These are phyloP conservation scores for Oscheius sp. DNA, from an alignment of 2,888 invertebrate species.

Conservation along the genomic window DNA sequence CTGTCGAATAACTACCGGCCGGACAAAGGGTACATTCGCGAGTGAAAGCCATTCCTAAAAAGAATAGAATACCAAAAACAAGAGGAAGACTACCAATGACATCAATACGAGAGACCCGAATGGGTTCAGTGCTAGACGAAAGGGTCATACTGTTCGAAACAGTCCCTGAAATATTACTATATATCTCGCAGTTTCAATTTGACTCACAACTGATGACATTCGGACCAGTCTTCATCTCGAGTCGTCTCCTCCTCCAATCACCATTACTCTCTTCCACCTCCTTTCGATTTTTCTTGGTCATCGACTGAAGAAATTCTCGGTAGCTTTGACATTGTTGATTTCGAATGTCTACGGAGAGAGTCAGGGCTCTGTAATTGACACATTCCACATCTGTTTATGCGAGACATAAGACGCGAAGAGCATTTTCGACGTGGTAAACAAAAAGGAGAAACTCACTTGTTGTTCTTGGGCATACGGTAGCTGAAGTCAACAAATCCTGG, in stretches of 20 bases:
- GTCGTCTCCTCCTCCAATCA: conserved; percentile 57
- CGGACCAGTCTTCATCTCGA: conserved; percentile 71
- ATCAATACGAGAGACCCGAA: conserved; percentile 68
- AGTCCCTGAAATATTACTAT: conserved; percentile 74
- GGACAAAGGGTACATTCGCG: conserved; percentile 76
- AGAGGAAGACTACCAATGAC: conserved; percentile 49
- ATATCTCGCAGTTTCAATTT: too few relatives aligned
- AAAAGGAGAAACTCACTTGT: conserved; percentile 16
- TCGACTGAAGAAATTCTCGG: conserved; percentile 34
- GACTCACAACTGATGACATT: conserved; percentile 22
- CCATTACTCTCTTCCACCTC: conserved; percentile 49
- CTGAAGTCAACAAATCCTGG: conserved; percentile 77
- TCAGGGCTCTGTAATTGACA: conserved; percentile 47
- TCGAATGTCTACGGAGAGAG: conserved; percentile 63
- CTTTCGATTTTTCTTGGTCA: conserved; percentile 14
- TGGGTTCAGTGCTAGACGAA: conserved; percentile 53
- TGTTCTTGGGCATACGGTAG: conserved; percentile 71
- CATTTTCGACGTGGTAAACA: conserved; percentile 52
- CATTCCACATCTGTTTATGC: conserved; percentile 21
- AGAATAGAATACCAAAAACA: background rate
- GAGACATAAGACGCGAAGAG: conserved; percentile 41
- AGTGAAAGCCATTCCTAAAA: conserved; percentile 77
- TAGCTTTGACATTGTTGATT: conserved; percentile 73
- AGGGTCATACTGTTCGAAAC: conserved; percentile 74
- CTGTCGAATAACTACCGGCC: conserved; percentile 75